phyloP scores from a whole-genome alignment of 2,113 vertebrate species.

The Promerops cafer region DNA sequence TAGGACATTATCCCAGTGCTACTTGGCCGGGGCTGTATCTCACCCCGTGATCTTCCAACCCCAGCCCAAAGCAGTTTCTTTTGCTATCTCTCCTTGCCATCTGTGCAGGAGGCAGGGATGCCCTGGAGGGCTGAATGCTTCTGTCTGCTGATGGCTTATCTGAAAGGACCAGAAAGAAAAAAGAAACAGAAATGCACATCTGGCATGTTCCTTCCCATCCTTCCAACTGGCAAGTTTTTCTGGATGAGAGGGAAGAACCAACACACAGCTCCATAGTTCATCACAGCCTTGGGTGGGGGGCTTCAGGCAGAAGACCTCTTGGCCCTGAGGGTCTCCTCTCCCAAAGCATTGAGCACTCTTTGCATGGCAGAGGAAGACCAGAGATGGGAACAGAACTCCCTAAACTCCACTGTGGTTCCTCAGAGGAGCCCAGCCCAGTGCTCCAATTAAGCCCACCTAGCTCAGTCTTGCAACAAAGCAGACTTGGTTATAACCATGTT shows the following conservation, averaged over 20 bases:
- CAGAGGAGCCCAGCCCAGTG: not conserved
- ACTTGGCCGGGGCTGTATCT: not conserved
- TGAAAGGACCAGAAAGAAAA: not conserved
- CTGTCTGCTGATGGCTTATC: not conserved
- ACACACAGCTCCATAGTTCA: not conserved
- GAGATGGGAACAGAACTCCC: not conserved
- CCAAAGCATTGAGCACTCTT: not conserved
- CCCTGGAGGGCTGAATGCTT: not conserved
- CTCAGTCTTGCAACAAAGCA: not conserved
- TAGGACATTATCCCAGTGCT: not conserved
- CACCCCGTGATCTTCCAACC: not conserved
- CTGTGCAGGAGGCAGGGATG: not conserved
- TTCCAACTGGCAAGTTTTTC: not conserved
- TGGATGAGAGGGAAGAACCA: not conserved
- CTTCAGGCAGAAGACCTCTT: not conserved
- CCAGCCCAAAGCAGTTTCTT: not conserved
- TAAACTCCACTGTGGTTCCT: rapidly evolving
- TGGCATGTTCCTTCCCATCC: not conserved
- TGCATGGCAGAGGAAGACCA: not conserved
- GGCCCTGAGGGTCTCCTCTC: not conserved
- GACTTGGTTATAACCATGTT: not conserved
- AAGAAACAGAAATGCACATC: not conserved
- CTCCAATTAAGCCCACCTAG: not conserved
- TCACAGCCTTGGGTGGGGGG: not conserved
- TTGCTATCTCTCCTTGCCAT: not conserved